Percentiles rank a stretch among this genome's conserved stretches.
Evolutionary conservation across 2,797 vertebrate genomes (phyloP).

Genomic region (Dendrocincla fuliginosa): DNA sequence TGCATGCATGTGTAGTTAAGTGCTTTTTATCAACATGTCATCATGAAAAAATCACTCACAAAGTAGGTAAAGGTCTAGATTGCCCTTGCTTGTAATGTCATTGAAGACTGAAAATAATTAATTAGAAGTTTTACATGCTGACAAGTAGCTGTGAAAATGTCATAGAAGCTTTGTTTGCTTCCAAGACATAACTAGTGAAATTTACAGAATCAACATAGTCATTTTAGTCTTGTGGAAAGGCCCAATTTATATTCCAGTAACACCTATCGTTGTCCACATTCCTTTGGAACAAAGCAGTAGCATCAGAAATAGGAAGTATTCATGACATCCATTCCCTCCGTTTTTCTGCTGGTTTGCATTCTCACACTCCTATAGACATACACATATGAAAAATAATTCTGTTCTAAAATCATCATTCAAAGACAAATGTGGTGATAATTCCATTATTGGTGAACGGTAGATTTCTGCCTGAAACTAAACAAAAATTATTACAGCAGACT

Average conservation of each 20-base stretch:
- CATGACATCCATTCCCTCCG: background rate
- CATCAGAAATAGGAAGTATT: background rate
- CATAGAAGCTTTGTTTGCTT: background rate
- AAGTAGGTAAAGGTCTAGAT: background rate
- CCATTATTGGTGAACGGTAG: too few relatives aligned
- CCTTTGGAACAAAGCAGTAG: background rate
- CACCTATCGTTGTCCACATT: background rate
- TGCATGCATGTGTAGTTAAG: background rate
- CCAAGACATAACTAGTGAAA: background rate
- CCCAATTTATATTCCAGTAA: background rate
- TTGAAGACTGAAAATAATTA: background rate
- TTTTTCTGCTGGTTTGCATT: background rate
- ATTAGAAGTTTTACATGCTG: background rate
- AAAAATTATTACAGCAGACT: too few relatives aligned
- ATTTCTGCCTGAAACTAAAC: too few relatives aligned
- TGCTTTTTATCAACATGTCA: background rate
- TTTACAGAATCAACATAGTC: background rate
- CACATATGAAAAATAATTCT: accelerated
- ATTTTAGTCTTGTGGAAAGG: background rate
- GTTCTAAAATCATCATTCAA: too few relatives aligned
- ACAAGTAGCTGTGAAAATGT: background rate
- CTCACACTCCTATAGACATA: background rate
- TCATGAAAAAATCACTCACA: background rate
- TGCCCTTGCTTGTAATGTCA: background rate
- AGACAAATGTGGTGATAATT: too few relatives aligned